Percentiles rank a stretch among this genome's conserved stretches.
These are phyloP conservation scores for Muschampia plurimacula DNA, from an alignment of 2,888 invertebrate genomes.

Conservation along the genomic window DNA sequence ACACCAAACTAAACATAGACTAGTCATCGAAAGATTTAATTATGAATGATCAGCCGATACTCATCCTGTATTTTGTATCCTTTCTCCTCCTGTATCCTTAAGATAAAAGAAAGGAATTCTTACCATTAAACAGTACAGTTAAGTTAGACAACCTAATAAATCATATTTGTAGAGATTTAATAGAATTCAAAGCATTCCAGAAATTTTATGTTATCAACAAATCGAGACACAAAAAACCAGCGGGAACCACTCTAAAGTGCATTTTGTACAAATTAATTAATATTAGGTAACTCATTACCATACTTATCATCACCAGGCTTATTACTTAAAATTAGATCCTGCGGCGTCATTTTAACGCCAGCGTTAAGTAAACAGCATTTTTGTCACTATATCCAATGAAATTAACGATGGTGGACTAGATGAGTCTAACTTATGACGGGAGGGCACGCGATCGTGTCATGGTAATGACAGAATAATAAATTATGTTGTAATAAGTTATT, in stretches of 20 bases:
- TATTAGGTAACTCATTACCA: constrained; percentile 62
- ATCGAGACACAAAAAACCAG: constrained; percentile 53
- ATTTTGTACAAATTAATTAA: constrained; percentile 69
- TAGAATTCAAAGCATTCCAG: not conserved
- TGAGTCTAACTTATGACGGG: constrained; percentile 77
- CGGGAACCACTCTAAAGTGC: constrained; percentile 68
- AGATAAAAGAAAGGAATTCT: too few species aligned
- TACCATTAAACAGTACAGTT: too few species aligned
- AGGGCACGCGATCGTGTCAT: constrained; percentile 77
- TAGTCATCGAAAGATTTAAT: too few species aligned
- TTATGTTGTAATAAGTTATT: constrained; percentile 84
- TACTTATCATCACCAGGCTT: constrained; percentile 64
- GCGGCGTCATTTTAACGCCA: constrained; percentile 68
- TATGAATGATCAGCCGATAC: too few species aligned
- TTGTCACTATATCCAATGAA: constrained; percentile 84
- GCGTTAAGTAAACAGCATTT: constrained; percentile 81
- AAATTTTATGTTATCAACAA: not conserved
- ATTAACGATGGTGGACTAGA: constrained; percentile 71
- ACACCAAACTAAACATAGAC: too few species aligned
- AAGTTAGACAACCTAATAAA: not conserved
- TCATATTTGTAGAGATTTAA: not conserved
- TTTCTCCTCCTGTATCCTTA: too few species aligned
- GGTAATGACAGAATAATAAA: constrained; percentile 85
- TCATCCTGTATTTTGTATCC: too few species aligned
- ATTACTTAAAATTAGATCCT: constrained; percentile 58